Evolutionary conservation across 2,888 invertebrate species (phyloP).

Genomic region (Ceramica pisi): DNA sequence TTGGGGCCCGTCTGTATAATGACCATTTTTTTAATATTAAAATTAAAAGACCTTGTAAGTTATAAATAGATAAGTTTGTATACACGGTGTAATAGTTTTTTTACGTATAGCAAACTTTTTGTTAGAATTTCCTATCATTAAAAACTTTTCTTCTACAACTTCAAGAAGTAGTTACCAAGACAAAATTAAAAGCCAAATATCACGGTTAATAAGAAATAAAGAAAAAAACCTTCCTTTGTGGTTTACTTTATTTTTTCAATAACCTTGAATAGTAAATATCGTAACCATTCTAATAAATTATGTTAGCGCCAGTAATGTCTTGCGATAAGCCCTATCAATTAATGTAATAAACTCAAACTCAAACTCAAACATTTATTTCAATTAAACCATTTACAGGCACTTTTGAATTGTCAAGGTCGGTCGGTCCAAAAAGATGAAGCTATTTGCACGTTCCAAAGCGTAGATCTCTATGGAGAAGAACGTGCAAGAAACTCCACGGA

Average conservation of each 20-base stretch:
- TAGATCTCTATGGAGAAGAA: no score
- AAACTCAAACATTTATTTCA: no score
- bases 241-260: background rate
- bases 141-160: conserved; percentile 5
- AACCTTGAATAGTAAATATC: background rate
- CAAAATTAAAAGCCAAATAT: background rate
- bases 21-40: no score
- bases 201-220: background rate
- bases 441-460: no score
- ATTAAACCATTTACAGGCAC: no score
- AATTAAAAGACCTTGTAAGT: no score
- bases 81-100: background rate
- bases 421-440: no score
- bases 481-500: no score
- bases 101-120: background rate
- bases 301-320: background rate
- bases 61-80: no score
- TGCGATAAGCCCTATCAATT: conserved; percentile 35
- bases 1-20: no score
- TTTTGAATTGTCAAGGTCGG: no score
- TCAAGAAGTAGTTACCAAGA: background rate
- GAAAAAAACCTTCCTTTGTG: background rate
- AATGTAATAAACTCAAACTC: no score
- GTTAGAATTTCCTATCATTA: conserved; percentile 3
- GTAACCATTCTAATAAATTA: background rate